A percentile compares a stretch with the other conserved stretches of the same genome.
phyloP scores from a whole-genome alignment of 2,113 vertebrate species.

The Catharus minimus region DNA sequence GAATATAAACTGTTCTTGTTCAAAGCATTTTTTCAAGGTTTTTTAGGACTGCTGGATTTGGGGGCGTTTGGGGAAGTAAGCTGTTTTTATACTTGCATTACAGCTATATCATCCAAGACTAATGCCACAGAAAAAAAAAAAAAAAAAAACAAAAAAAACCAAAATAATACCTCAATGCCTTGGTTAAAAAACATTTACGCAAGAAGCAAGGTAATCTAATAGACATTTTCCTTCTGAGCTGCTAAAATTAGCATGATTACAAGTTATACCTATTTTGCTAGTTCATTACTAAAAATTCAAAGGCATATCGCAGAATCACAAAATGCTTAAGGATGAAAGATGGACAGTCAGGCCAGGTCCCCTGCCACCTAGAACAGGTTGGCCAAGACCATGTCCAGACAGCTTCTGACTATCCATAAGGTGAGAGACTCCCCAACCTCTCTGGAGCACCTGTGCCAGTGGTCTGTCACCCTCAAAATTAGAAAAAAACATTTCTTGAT shows the following conservation, averaged over 20 bases:
- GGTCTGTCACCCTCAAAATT: background rate
- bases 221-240: background rate
- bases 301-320: background rate
- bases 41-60: background rate
- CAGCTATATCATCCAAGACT: background rate
- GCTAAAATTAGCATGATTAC: background rate
- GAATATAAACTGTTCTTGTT: background rate
- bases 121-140: background rate
- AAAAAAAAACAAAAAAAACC: background rate
- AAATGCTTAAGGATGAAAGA: background rate
- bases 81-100: background rate
- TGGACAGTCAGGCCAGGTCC: background rate
- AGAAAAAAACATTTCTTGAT: background rate
- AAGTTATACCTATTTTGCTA: background rate
- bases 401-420: background rate
- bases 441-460: background rate
- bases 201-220: background rate
- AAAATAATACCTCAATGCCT: background rate
- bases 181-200: background rate
- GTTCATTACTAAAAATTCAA: background rate
- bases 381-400: background rate
- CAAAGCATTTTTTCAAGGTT: background rate
- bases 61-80: fast-evolving
- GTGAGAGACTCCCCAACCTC: background rate
- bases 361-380: background rate